Evolutionary conservation across 2,888 invertebrate genomes (phyloP), one percentile per base, ranked within the genome.

Genomic region (Tinea trinotella): DNA sequence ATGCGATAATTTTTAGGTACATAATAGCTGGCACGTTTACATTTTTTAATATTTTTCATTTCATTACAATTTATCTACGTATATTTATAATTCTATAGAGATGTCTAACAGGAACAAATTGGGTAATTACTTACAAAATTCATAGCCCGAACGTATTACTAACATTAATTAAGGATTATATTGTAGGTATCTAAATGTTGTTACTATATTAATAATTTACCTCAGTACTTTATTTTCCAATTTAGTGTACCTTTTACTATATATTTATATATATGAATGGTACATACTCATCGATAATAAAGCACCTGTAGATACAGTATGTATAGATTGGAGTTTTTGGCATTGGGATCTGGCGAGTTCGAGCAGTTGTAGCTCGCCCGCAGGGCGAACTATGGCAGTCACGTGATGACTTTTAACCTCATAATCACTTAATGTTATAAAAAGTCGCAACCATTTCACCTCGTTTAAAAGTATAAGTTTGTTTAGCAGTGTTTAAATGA

Each of bases 281-380:
- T 30, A 30, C 30, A 30, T n/a, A n/a, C n/a, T n/a, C 15, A 40
- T 12, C 15, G 40, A 40, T 40, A 40, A 40, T 40, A 15, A n/a
- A 40, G 13, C 40, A 40, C 40, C 40, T 40, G 12, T 40, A 12
- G 40, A 40, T 40, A 40, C n/a, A 40, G 40, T 13, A 12, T 40
- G 40, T 40, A 40, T 40, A 40, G 40, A 40, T 40, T 40, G 13
- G 30, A 30, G 40, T 40, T 40, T 40, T 40, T 40, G 40, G 40
- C 40, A 40, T 40, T 40, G 40, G 40, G 40, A 40, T 40, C 40
- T 40, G 40, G 40, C 40, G 40, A 40, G 40, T 40, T 40, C 15
- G 40, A 40, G 12, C 40, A 40, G 40, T 40, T 4, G 13, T 13
- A 40, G 13, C 12, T 40, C n/a, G 12, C 40, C 13, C 40, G 15